Percentiles rank a stretch among this genome's conserved stretches.
Evolutionary conservation across 2,797 vertebrate species (phyloP).

Genomic region (Amblyraja radiata): DNA sequence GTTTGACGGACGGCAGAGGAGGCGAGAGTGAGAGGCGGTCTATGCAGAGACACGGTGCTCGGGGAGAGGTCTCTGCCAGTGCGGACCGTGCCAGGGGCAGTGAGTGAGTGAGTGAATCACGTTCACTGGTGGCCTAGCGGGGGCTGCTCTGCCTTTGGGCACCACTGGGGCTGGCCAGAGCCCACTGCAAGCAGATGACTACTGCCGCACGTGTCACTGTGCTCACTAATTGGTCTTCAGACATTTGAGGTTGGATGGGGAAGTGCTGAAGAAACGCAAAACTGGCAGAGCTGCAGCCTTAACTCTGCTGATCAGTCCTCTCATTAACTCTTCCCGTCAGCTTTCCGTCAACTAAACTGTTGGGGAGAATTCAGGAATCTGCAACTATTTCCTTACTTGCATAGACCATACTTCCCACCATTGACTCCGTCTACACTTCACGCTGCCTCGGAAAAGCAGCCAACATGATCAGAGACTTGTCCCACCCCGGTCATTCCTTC

Average conservation of each 20-base stretch:
- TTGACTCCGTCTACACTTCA: too few relatives aligned
- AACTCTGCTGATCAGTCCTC: neutral
- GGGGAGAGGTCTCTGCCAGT: neutral
- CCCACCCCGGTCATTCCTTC: too few relatives aligned
- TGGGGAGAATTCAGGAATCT: neutral
- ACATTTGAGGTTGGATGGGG: constrained; percentile 10
- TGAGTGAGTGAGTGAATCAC: too few relatives aligned
- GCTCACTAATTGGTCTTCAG: constrained; percentile 24
- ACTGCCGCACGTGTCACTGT: neutral
- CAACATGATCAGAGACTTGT: too few relatives aligned
- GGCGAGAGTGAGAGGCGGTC: neutral
- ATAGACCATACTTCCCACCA: too few relatives aligned
- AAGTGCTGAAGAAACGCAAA: constrained; percentile 31
- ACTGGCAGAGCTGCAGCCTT: neutral
- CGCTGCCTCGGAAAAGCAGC: too few relatives aligned
- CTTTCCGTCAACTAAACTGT: constrained; percentile 16
- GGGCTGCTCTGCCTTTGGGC: neutral
- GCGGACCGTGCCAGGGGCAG: neutral
- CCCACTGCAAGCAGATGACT: neutral
- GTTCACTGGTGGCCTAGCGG: too few relatives aligned
- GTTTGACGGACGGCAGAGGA: too few relatives aligned
- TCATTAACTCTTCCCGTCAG: constrained; percentile 19
- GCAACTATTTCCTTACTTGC: neutral
- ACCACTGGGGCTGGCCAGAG: neutral
- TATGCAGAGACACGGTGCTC: neutral